Evolutionary conservation across 2,888 invertebrate genomes (phyloP), one percentile per base, ranked within the genome.

Genomic region (Biston stratarius): DNA sequence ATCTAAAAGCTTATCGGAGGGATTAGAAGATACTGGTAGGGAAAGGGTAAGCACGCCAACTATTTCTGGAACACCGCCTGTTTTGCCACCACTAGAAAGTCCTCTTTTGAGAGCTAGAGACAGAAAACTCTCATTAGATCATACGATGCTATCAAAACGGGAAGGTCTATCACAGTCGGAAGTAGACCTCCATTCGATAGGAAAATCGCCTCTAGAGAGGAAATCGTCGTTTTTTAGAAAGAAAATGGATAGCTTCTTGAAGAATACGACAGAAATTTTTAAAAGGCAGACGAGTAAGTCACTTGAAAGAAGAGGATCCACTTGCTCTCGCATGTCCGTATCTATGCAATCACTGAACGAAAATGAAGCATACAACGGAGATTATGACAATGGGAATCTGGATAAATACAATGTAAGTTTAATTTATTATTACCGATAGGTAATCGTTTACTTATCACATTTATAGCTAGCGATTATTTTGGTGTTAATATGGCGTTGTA

Each of bases 221-320:
- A 94, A 94, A 80, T 91, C 92, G 0, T 93, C 94, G 5, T 93
- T 93, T 77, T 94, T 93, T 67, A 83, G 86, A 59, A 93, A 93
- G 70, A 93, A 89, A 77, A 87, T 93, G 89, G 91, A 92, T 40
- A 93, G 88, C 74, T 92, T 94, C 72, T 77, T 93, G 10, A 91
- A 85, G 67, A 94, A 94, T 68, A 93, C 94, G 0, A 88, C 92
- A 0, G 92, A 92, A 76, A 86, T 92, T 67, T 94, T 94, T 61
- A 89, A 87, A 71, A 84, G 83, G 24, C 89, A 91, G 55, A 86
- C 91, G n/a, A 62, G 0, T 66, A 73, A 33, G 65, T 64, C 74
- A 0, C 73, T 85, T 45, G 79, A 83, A 55, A 78, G 89, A 7
- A 83, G 84, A 44, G 88, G 84, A 10, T 91, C 92, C 0, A 71